These are phyloP conservation scores for Pseudopodoces humilis DNA, from an alignment of 2,113 vertebrate genomes.

Conservation along the genomic window DNA sequence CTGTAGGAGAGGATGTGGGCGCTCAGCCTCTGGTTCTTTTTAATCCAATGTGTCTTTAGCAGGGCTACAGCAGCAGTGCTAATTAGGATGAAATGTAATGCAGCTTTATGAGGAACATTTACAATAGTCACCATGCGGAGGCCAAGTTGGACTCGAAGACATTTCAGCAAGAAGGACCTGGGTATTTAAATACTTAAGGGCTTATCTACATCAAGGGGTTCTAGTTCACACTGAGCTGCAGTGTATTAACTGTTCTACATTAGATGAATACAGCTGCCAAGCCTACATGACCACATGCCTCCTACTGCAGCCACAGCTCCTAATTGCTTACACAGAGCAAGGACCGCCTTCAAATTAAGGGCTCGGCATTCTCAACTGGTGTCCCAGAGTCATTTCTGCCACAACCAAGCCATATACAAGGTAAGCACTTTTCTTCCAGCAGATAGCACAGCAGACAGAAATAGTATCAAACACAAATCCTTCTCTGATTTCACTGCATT, in stretches of 20 bases:
- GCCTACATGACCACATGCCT: background rate
- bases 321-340: background rate
- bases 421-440: background rate
- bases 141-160: background rate
- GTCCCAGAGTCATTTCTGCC: background rate
- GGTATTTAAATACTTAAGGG: constrained; percentile 44
- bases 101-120: constrained; percentile 11
- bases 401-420: background rate
- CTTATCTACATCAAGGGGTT: background rate
- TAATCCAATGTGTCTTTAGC: background rate
- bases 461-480: background rate
- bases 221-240: constrained; percentile 18
- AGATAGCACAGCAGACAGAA: background rate
- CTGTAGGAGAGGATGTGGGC: constrained; percentile 2
- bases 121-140: background rate
- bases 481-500: background rate
- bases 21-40: background rate
- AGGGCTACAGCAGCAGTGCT: background rate
- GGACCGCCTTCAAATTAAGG: background rate
- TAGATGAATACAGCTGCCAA: background rate
- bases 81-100: constrained; percentile 42
- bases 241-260: background rate
- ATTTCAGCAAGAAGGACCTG: background rate
- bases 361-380: rapidly evolving
- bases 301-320: background rate